phyloP scores from a whole-genome alignment of 2,888 invertebrate species.

The Trissoscelio sp. region DNA sequence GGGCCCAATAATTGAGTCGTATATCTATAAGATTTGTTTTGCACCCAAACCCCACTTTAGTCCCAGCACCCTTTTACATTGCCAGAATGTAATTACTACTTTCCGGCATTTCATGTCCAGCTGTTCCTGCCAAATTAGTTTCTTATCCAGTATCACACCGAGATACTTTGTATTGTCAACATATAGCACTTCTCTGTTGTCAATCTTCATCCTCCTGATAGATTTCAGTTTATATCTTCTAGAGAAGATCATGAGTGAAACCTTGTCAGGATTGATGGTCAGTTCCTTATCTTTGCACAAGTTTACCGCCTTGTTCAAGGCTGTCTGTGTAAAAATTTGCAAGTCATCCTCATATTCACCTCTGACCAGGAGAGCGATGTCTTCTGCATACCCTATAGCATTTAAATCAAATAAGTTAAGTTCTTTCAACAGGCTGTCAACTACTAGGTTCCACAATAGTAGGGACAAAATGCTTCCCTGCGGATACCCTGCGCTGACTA shows the following conservation, averaged over 20 bases:
- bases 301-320: not conserved
- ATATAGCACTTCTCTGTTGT: not conserved
- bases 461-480: conserved; percentile 23
- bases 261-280: conserved; percentile 3
- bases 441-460: conserved; percentile 26
- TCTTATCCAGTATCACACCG: not conserved
- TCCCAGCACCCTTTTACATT: conserved; percentile 9
- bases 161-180: conserved; percentile 5
- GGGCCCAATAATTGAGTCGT: not conserved
- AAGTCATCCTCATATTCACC: conserved; percentile 2
- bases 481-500: conserved; percentile 10
- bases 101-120: not conserved
- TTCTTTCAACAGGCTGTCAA: not conserved
- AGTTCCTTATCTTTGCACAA: conserved; percentile 4
- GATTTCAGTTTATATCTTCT: conserved; percentile 14
- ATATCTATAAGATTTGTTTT: not conserved
- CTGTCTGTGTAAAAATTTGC: conserved; percentile 4
- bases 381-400: conserved; percentile 7
- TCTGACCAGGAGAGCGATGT: conserved; percentile 33
- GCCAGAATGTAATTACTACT: conserved; percentile 7
- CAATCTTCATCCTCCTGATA: not conserved
- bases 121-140: not conserved
- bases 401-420: not conserved
- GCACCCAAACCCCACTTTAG: conserved; percentile 11
- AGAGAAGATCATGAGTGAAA: not conserved